Base-by-base conservation (phyloP, 2,888 invertebrate species). In the Plebejus argus region DNA sequence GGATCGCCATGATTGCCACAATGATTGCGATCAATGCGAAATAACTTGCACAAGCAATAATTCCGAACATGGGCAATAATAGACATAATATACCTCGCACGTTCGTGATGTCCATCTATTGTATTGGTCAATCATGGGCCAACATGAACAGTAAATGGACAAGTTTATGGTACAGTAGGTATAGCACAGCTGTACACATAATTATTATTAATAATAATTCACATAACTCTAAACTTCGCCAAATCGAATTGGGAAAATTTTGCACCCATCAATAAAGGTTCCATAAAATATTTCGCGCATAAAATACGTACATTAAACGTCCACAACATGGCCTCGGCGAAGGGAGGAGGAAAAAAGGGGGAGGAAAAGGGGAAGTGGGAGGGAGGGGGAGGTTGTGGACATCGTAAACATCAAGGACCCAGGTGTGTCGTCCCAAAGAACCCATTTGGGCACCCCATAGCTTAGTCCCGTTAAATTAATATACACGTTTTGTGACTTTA, bases 401-500 rank as follows among this genome's bases (percentile, higher is more conserved):
- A 61, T 61, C 61, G 23, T 61, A 61, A 61, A 61, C 23, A 23
- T 53, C 53, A 18, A 10, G 61, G 61, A 23, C 61, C 61, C 61
- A 61, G 61, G 61, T 61, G 61, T 61, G 61, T 23, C 23, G 23
- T 61, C 61, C 61, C 61, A 61, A 61, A 61, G 23, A 20, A 61
- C 61, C 23, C 61, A 61, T 61, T 61, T 23, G 61, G 61, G 61
- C 20, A 61, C 61, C 61, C 61, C 23, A 61, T 61, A 61, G 61
- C 61, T 61, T 61, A 61, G 61, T 61, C 20, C 61, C 23, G 61
- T 23, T 61, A 61, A 61, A 61, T 61, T 61, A 61, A 61, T 61
- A 61, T 23, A 61, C 61, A 23, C 4, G 10, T 61, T 61, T 61
- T 12, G 23, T 23, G 23, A 61, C 61, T 23, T 61, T 61, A 61